These are phyloP conservation scores for Caenorhabditis doughertyi DNA, from an alignment of 2,888 invertebrate genomes.

Conservation along the genomic window DNA sequence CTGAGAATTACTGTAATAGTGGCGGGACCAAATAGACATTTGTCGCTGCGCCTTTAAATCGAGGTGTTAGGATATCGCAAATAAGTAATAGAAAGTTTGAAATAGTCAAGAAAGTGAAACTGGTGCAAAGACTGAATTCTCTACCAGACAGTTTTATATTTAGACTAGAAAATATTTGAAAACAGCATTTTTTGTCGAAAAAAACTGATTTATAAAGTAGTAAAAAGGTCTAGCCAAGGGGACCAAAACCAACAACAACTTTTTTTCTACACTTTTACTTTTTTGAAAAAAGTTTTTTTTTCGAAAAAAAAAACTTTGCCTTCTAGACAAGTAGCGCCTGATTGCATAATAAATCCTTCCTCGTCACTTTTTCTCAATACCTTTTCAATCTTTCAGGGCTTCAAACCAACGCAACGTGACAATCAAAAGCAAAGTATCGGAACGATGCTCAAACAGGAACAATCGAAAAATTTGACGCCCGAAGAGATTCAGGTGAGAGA, in stretches of 20 bases:
- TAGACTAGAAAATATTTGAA: no score
- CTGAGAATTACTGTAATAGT: no score
- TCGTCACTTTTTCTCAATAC: constrained; percentile 4
- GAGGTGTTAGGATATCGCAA: no score
- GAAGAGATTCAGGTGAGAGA: constrained; percentile 61
- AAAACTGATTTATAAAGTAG: background rate
- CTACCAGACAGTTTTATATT: no score
- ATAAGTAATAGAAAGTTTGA: no score
- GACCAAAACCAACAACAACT: background rate
- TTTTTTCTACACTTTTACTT: background rate
- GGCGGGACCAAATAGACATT: no score
- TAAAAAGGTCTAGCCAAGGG: background rate
- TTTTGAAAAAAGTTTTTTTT: no score
- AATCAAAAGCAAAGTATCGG: constrained; percentile 63
- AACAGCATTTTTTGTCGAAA: no score
- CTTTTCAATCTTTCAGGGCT: constrained; percentile 54
- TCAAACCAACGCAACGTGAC: constrained; percentile 56
- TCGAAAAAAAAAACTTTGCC: no score
- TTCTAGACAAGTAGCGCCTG: background rate
- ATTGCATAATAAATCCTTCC: constrained; percentile 16
- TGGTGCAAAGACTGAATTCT: no score
- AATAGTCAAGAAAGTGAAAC: no score
- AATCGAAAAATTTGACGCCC: constrained; percentile 65
- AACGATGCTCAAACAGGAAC: constrained; percentile 54
- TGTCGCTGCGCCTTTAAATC: no score